Evolutionary conservation across 30 jellyfish, hydroid and myxozoan genomes (phyloP).

Genomic region (Sanderia malayensis): DNA sequence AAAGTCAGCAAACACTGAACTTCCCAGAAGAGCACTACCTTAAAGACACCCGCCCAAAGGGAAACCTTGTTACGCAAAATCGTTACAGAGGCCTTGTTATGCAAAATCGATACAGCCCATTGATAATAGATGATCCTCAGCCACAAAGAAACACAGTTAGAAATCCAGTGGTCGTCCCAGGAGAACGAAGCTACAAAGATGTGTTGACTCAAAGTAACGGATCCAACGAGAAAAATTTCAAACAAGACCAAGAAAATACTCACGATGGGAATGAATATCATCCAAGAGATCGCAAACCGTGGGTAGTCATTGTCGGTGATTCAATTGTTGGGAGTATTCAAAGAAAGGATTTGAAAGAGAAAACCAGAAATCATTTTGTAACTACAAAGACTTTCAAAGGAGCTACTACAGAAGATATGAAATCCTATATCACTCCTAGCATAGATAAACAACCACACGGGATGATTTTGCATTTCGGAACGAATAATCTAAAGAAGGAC

Average conservation of each 20-base stretch:
- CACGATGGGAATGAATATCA: conserved; percentile 3
- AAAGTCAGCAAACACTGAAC: neutral
- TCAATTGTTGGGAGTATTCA: neutral
- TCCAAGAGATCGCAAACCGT: conserved; percentile 5
- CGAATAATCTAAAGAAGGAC: neutral
- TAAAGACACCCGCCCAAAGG: conserved; percentile 3
- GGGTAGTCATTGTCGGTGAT: neutral
- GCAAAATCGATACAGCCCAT: neutral
- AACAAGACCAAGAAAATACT: conserved; percentile 1
- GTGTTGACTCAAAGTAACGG: conserved; percentile 1
- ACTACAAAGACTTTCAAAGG: neutral
- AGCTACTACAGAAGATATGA: conserved; percentile 2
- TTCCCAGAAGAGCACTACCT: conserved; percentile 5
- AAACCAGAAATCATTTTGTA: neutral
- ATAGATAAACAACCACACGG: conserved; percentile 3
- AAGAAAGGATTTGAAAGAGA: neutral
- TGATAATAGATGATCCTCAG: neutral
- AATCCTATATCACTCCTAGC: conserved; percentile 3
- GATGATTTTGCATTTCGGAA: neutral
- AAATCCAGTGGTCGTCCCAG: neutral
- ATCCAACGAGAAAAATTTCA: neutral
- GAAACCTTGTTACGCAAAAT: conserved; percentile 2
- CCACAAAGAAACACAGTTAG: conserved; percentile 1
- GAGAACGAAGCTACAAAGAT: conserved; percentile 3
- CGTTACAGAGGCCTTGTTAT: neutral